Percentiles rank a stretch among this genome's conserved stretches.
Evolutionary conservation across 2,113 vertebrate genomes (phyloP).

Genomic region (Colistium nudipinnis): DNA sequence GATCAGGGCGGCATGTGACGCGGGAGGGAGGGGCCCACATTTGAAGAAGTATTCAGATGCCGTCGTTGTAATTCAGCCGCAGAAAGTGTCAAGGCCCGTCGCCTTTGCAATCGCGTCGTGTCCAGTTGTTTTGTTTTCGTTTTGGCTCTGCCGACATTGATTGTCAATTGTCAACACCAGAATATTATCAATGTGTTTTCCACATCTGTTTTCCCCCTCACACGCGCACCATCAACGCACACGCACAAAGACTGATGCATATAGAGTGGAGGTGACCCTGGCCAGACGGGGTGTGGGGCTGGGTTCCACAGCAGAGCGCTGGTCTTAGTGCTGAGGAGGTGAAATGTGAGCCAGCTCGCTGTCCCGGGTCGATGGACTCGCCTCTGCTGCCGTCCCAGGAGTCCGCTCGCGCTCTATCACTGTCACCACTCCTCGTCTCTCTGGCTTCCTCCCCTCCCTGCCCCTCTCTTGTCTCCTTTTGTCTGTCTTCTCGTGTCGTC

Average conservation of each 20-base stretch:
- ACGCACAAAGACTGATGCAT: slow-evolving; percentile 14
- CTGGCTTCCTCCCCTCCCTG: slow-evolving; percentile 30
- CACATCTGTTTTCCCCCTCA: too few relatives aligned
- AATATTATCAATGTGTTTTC: too few relatives aligned
- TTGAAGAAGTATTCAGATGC: slow-evolving; percentile 9
- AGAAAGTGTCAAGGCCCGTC: too few relatives aligned
- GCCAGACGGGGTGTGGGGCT: slow-evolving; percentile 73
- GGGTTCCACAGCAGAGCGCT: slow-evolving; percentile 63
- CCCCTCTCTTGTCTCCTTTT: slow-evolving; percentile 7
- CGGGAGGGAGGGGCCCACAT: neutral
- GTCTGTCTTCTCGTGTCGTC: neutral
- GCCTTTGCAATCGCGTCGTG: too few relatives aligned
- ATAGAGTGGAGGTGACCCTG: slow-evolving; percentile 73
- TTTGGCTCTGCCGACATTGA: too few relatives aligned
- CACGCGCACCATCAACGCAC: slow-evolving; percentile 20
- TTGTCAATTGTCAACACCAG: too few relatives aligned
- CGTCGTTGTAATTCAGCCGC: too few relatives aligned
- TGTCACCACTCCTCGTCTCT: slow-evolving; percentile 61
- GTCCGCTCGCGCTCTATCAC: slow-evolving; percentile 65
- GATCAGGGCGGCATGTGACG: slow-evolving; percentile 40
- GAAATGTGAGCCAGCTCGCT: slow-evolving; percentile 74
- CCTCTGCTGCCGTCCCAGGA: slow-evolving; percentile 66
- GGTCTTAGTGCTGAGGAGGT: slow-evolving; percentile 73
- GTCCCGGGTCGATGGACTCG: slow-evolving; percentile 75
- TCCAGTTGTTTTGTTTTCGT: too few relatives aligned